These are phyloP conservation scores for Gonocerus acuteangulatus DNA, from an alignment of 2,888 invertebrate genomes.

Conservation along the genomic window DNA sequence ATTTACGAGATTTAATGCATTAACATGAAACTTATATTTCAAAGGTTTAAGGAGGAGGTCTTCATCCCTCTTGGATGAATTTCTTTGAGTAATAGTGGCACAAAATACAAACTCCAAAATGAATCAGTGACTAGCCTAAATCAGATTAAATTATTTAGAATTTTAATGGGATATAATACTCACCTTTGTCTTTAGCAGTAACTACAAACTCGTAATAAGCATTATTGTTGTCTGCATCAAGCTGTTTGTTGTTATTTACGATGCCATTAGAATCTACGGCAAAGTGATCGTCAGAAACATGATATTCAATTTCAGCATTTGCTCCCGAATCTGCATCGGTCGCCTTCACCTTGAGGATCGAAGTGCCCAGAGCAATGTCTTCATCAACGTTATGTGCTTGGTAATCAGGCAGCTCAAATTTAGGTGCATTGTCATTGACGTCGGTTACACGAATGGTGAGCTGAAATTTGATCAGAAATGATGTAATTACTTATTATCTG, in stretches of 20 bases:
- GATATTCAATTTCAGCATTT: constrained; percentile 89
- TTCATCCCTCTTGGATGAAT: no score
- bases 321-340: constrained; percentile 91
- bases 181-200: constrained; percentile 85
- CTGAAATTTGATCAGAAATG: no score
- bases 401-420: constrained; percentile 92
- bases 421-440: constrained; percentile 95
- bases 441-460: constrained; percentile 89
- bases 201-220: constrained; percentile 93
- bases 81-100: no score
- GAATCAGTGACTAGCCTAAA: no score
- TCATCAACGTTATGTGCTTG: constrained; percentile 94
- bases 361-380: constrained; percentile 84
- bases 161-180: no score
- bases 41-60: no score
- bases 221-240: constrained; percentile 93
- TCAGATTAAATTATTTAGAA: no score
- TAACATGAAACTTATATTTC: no score
- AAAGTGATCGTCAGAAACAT: constrained; percentile 88
- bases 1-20: no score
- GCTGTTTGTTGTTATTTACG: constrained; percentile 75
- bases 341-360: constrained; percentile 89
- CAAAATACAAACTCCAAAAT: no score
- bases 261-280: constrained; percentile 87
- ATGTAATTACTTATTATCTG: no score